phyloP scores from a whole-genome alignment of 2,113 vertebrate species.

The Verasper variegatus region DNA sequence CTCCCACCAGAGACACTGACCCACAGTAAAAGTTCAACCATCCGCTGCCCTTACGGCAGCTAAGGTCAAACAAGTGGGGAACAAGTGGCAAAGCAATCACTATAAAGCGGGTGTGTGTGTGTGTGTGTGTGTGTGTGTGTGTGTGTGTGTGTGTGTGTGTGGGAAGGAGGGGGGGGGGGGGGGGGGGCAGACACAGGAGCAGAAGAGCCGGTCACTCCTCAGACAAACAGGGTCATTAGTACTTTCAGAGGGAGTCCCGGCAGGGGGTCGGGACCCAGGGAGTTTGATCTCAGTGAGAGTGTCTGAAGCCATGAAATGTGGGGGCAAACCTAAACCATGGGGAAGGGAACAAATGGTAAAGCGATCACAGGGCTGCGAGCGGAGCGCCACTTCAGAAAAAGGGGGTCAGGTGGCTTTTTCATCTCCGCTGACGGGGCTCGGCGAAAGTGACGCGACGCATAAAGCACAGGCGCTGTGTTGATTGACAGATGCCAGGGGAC shows the following conservation, averaged over 20 bases:
- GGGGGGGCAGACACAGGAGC: constrained; percentile 11
- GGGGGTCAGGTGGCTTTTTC: constrained; percentile 82
- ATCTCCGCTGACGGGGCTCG: constrained; percentile 66
- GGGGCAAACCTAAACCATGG: constrained; percentile 69
- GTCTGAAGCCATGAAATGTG: constrained; percentile 74
- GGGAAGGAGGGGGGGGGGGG: neutral
- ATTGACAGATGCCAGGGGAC: constrained; percentile 60
- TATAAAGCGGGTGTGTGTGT: constrained; percentile 47
- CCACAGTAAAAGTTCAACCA: constrained; percentile 67
- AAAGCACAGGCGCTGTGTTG: constrained; percentile 69
- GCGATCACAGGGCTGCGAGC: constrained; percentile 70
- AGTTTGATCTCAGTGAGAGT: constrained; percentile 77
- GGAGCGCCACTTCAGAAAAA: constrained; percentile 47
- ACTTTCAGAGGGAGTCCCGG: constrained; percentile 69
- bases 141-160: too few relatives aligned
- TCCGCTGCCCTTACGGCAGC: constrained; percentile 36
- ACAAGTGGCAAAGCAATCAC: constrained; percentile 81
- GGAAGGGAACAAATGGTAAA: constrained; percentile 81
- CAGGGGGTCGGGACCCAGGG: constrained; percentile 54
- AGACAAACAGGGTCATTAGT: constrained; percentile 78
- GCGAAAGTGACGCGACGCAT: constrained; percentile 65
- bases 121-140: neutral
- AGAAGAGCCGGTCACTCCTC: constrained; percentile 53
- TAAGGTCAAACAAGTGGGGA: constrained; percentile 63
- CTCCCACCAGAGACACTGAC: constrained; percentile 66